phyloP scores from a whole-genome alignment of 2,888 invertebrate species.

The Lasioglossum calceatum region DNA sequence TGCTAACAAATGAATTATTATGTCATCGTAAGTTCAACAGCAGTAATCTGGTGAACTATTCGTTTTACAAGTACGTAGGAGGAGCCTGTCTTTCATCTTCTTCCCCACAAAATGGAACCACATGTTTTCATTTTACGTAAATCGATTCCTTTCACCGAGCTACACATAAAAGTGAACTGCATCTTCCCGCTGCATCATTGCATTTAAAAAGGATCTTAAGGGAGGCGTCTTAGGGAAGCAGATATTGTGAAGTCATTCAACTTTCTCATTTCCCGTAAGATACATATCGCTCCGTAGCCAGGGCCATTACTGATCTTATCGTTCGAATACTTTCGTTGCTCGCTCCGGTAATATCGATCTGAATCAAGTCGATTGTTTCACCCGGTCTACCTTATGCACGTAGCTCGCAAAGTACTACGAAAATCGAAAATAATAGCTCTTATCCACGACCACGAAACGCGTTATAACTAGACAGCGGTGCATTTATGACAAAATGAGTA shows the following conservation, averaged over 20 bases:
- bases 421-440: conserved; percentile 40
- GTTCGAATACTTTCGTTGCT: background rate
- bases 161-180: conserved; percentile 2
- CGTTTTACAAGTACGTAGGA: background rate
- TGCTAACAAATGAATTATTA: background rate
- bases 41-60: background rate
- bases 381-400: background rate
- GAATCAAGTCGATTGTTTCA: background rate
- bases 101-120: background rate
- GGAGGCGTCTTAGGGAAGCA: background rate
- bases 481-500: too few relatives aligned
- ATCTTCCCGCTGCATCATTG: conserved; percentile 9
- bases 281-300: background rate
- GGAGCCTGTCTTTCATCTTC: background rate
- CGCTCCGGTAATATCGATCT: background rate
- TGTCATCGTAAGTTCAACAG: background rate
- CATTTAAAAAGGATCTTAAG: conserved; percentile 9
- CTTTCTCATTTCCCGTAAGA: conserved; percentile 11
- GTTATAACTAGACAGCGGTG: conserved; percentile 22
- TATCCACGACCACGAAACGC: conserved; percentile 19
- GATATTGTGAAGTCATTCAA: conserved; percentile 7
- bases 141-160: conserved; percentile 4
- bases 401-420: background rate
- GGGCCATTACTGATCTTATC: background rate
- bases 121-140: conserved; percentile 7